phyloP scores from a whole-genome alignment of 2,888 invertebrate genomes.

The Sminthurides aquaticus region DNA sequence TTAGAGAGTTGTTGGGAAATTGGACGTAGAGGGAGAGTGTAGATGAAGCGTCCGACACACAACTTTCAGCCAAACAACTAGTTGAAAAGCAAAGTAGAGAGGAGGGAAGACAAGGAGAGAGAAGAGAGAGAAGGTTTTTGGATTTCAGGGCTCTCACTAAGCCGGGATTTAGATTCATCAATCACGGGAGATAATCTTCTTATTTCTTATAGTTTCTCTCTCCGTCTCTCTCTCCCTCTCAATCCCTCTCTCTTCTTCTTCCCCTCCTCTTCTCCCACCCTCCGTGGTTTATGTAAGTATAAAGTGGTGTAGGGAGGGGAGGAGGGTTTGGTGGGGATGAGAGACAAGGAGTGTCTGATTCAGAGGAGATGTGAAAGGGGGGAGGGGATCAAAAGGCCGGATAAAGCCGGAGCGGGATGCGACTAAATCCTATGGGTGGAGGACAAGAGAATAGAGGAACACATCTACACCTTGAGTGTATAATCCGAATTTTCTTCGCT shows the following conservation, averaged over 20 bases:
- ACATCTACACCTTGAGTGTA: conserved; percentile 21
- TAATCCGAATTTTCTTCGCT: not conserved
- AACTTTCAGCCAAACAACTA: no score
- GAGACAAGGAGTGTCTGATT: conserved; percentile 4
- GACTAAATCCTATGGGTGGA: not conserved
- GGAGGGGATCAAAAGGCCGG: conserved; percentile 23
- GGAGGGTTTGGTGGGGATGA: not conserved
- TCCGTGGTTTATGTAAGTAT: not conserved
- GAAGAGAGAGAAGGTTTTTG: not conserved
- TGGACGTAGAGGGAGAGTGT: conserved; percentile 38
- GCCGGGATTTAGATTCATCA: conserved; percentile 44
- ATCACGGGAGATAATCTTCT: conserved; percentile 44
- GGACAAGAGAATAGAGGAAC: not conserved
- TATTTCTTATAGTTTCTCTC: conserved; percentile 42
- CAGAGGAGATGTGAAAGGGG: conserved; percentile 16
- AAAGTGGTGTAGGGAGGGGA: not conserved
- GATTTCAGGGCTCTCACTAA: conserved; percentile 39
- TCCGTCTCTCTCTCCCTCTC: no score
- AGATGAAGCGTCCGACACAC: no score
- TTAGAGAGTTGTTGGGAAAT: conserved; percentile 43
- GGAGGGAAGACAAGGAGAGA: conserved; percentile 27
- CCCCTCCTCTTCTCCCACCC: conserved; percentile 8
- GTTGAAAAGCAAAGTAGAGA: conserved; percentile 28
- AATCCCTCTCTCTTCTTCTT: not conserved
- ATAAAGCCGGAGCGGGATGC: not conserved